Base-by-base conservation (phyloP, 2,797 vertebrate species). In the Anabacerthia variegaticeps region DNA sequence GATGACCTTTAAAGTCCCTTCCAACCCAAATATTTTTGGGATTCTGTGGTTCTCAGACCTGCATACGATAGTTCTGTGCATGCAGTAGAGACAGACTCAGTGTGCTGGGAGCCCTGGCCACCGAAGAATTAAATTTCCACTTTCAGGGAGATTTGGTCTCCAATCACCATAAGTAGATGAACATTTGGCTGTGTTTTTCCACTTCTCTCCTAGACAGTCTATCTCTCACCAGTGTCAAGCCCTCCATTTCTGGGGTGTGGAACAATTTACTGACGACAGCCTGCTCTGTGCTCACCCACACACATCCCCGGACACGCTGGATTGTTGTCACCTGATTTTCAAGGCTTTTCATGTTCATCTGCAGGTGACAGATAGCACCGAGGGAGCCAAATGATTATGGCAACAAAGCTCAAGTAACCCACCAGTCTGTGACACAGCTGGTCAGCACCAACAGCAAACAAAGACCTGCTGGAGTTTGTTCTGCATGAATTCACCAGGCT, bases 371-470 rank as follows among this genome's bases (percentile, higher is more conserved):
- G 48, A 68, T 28, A 85, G 56, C 65, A 24, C 54, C 24, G 11
- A 78, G 32, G 55, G 52, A 89, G 48, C 69, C 75, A 91, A 83
- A 78, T 28, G 36, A 46, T 69, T 23, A 46, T 17, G 56, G 68
- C 36, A 54, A 93, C 77, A 59, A 21, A 95, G 49, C 58, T 68
- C 27, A 92, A 92, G 79, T 44, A 88, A 73, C 30, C 55, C 58
- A 79, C 88, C 30, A 65, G 68, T 89, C 63, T 92, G 74, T 34
- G 75, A 56, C 97, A 85, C 93, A 97, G 92, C 80, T 95, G 95
- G 80, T 82, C 34, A 63, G 66, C 65, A 59, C 14, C 65, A 95
- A 89, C 9, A 92, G 34, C 61, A 67, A 95, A 51, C 43, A 61
- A 82, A 92, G 96, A 79, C 26, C 66, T 48, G 34, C 87, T 88